Conservation (phyloP, 2,113 vertebrate genomes). For the Scophthalmus maximus region DNA sequence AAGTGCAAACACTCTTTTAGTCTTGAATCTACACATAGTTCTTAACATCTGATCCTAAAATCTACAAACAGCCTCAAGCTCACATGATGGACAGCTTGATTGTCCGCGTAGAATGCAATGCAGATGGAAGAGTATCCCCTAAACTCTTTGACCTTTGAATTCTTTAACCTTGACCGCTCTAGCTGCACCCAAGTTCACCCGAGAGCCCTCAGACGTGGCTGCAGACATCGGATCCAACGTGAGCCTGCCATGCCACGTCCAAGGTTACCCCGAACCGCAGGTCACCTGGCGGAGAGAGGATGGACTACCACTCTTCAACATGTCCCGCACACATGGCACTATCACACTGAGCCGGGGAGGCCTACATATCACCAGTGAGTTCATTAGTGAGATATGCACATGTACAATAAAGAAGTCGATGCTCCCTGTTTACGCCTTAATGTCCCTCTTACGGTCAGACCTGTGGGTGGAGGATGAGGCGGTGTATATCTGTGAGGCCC, state of each 20-base stretch:
- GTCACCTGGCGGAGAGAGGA: slow-evolving; percentile 89
- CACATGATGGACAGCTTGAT: slow-evolving; percentile 4
- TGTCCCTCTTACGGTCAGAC: slow-evolving; percentile 76
- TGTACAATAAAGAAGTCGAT: neutral
- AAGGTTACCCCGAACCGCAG: slow-evolving; percentile 90
- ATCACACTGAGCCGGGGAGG: slow-evolving; percentile 84
- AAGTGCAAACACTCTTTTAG: neutral
- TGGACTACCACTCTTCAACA: slow-evolving; percentile 81
- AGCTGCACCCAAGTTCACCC: slow-evolving; percentile 90
- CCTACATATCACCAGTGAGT: slow-evolving; percentile 88
- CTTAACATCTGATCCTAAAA: too few species aligned
- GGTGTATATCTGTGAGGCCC: slow-evolving; percentile 92
- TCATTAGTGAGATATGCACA: neutral
- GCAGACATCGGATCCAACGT: slow-evolving; percentile 90
- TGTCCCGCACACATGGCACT: slow-evolving; percentile 77
- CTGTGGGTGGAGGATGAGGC: slow-evolving; percentile 93
- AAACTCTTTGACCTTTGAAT: slow-evolving; percentile 2
- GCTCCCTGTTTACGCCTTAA: neutral
- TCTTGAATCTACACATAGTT: too few species aligned
- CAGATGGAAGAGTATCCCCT: neutral
- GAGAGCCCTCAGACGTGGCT: slow-evolving; percentile 85
- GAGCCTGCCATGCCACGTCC: slow-evolving; percentile 86
- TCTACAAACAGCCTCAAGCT: neutral
- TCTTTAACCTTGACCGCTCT: slow-evolving; percentile 19
- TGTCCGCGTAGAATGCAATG: slow-evolving; percentile 7